Evolutionary conservation across 2,888 invertebrate species (phyloP), one percentile per base, ranked within the genome.

Genomic region (Rotaria magnacalcarata): DNA sequence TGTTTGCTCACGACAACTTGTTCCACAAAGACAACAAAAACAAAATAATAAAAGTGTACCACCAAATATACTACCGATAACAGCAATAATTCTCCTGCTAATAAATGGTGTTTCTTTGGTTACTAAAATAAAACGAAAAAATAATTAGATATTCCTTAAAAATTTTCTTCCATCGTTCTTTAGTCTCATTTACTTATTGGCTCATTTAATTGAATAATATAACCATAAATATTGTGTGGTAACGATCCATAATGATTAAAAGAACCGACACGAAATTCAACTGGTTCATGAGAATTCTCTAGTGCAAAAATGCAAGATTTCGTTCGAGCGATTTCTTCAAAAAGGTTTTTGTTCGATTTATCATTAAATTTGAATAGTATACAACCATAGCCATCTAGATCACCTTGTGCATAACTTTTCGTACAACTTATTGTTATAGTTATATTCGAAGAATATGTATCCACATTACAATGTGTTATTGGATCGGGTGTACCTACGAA

Each of bases 401-500:
- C 80, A 80, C 80, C 80, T 47, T 80, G 80, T 11, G 80, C 80
- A n/a, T 80, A 80, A 24, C 80, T 80, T 47, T 80, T 80, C n/a
- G 21, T 3, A 80, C 80, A 80, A n/a, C 41, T 80, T 24, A 80
- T 80, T 47, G 43, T 43, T 47, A 80, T 80, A 3, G 80, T 80
- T 47, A 80, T 47, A 47, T 80, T 80, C 0, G 47, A 80, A 19
- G 67, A 19, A 47, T 80, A n/a, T 14, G 47, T 47, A n/a, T 80
- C 80, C 0, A 47, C 41, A 7, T 3, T 3, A 47, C 80, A 80
- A n/a, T 80, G 21, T 80, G 47, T 80, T 47, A 80, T 80, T 47
- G 47, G 47, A 80, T 80, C 80, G 4, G 80, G 80, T n/a, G 47
- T 19, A 14, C 80, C 80, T 80, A 47, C 0, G 21, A 80, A n/a